phyloP scores from a whole-genome alignment of 1,140 invertebrate genomes.

The Euwallacea fornicatus region DNA sequence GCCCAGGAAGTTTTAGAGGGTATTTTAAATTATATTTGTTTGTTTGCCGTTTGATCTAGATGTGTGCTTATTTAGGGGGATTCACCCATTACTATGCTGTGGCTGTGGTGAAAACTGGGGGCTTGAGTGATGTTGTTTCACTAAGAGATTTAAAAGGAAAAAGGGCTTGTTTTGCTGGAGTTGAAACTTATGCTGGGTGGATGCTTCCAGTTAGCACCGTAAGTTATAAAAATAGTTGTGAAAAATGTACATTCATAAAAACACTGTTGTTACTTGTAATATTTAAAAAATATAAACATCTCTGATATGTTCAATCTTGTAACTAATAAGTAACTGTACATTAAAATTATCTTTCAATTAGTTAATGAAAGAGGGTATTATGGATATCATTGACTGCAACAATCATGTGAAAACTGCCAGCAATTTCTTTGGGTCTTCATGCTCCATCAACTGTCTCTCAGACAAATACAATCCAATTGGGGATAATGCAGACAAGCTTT shows the following conservation, averaged over 20 bases:
- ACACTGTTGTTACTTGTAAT: background rate
- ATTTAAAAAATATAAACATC: too few species aligned
- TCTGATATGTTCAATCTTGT: background rate
- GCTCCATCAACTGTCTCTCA: conserved; percentile 88
- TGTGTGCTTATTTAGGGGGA: conserved; percentile 45
- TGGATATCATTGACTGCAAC: conserved; percentile 90
- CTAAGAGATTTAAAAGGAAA: conserved; percentile 72
- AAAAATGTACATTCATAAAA: background rate
- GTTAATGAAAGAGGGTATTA: conserved; percentile 77
- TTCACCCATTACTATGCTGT: conserved; percentile 77
- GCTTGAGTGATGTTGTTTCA: conserved; percentile 63
- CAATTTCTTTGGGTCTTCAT: conserved; percentile 87
- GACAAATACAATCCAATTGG: conserved; percentile 95
- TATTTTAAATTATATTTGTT: background rate
- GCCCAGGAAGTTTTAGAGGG: conserved; percentile 71
- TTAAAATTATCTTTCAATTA: conserved; percentile 52
- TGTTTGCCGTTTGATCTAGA: background rate
- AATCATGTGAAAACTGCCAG: conserved; percentile 94
- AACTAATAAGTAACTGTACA: background rate
- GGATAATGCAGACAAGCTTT: conserved; percentile 75
- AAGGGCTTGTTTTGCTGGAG: conserved; percentile 86
- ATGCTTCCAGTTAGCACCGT: conserved; percentile 84
- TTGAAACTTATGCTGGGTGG: conserved; percentile 92
- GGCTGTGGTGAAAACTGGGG: conserved; percentile 76
- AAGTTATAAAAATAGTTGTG: conserved; percentile 45